These are phyloP conservation scores for Cygnus olor DNA, from an alignment of 2,797 vertebrate genomes.

Conservation along the genomic window DNA sequence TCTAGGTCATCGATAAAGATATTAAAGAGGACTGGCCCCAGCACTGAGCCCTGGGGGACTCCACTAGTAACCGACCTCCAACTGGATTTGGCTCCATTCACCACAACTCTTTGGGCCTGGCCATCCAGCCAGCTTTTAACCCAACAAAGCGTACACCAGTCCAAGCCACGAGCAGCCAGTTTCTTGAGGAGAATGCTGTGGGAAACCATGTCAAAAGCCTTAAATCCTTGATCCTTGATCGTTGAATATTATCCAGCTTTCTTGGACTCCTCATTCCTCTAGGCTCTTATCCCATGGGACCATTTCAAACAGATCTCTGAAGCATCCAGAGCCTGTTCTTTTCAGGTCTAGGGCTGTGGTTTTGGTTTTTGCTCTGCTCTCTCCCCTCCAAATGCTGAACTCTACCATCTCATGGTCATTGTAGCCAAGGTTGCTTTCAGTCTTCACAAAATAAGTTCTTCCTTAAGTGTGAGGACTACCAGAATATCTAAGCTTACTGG, in stretches of 20 bases:
- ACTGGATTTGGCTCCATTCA: no score
- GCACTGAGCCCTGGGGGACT: no score
- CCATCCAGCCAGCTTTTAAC: no score
- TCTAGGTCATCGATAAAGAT: no score
- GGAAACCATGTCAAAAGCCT: no score
- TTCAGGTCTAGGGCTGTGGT: background rate
- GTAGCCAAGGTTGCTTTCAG: background rate
- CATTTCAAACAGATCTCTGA: background rate
- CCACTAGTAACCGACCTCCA: no score
- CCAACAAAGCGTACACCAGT: no score
- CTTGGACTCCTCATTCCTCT: background rate
- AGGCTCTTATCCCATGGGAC: background rate
- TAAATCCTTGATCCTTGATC: no score
- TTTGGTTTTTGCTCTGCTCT: background rate
- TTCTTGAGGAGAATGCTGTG: no score
- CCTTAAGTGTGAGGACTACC: background rate
- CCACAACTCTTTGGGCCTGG: no score
- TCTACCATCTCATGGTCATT: background rate
- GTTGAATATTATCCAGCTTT: background rate
- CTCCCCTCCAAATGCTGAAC: background rate
- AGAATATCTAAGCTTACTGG: background rate
- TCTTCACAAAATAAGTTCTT: background rate
- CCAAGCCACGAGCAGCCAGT: no score
- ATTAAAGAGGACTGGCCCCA: no score
- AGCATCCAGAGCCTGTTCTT: background rate